Percentiles rank a stretch among this genome's conserved stretches.
These are phyloP conservation scores for Meganola albula DNA, from an alignment of 2,888 invertebrate species.

Conservation along the genomic window DNA sequence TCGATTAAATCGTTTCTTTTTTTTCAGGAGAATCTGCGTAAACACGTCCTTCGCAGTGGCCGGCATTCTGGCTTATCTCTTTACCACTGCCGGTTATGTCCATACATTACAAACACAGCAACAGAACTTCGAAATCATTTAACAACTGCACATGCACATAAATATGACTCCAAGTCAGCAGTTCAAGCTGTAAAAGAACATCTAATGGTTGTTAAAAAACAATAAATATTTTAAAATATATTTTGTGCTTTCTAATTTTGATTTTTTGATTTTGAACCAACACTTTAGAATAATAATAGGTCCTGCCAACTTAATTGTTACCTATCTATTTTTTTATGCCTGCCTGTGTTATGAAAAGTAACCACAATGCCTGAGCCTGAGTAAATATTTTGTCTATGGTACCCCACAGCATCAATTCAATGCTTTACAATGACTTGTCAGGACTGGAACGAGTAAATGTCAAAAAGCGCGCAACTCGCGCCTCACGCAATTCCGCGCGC, in stretches of 20 bases:
- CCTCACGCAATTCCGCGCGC: slow-evolving; percentile 15
- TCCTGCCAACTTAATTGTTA: too few relatives aligned
- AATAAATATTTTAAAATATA: too few relatives aligned
- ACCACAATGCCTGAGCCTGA: too few relatives aligned
- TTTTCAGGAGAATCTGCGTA: slow-evolving; percentile 89
- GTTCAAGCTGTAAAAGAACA: slow-evolving; percentile 55
- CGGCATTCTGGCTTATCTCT: slow-evolving; percentile 87
- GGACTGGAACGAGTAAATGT: slow-evolving; percentile 24
- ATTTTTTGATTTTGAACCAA: too few relatives aligned
- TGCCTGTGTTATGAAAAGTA: too few relatives aligned
- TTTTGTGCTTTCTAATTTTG: too few relatives aligned
- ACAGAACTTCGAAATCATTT: slow-evolving; percentile 83
- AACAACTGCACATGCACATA: slow-evolving; percentile 70
- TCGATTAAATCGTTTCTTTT: slow-evolving; percentile 5
- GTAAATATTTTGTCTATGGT: too few relatives aligned
- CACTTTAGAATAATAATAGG: too few relatives aligned
- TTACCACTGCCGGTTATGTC: slow-evolving; percentile 86
- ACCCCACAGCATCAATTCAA: too few relatives aligned
- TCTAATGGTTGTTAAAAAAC: slow-evolving; percentile 30
- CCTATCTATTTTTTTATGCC: too few relatives aligned
- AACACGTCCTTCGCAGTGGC: slow-evolving; percentile 88
- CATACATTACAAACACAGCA: slow-evolving; percentile 79
- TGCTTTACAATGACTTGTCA: too few relatives aligned
- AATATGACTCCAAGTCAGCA: slow-evolving; percentile 72
- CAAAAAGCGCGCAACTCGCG: slow-evolving; percentile 20